These are phyloP conservation scores for Virgularia gustaviana DNA, from an alignment of 92 coral and sea anemone species.

Conservation along the genomic window DNA sequence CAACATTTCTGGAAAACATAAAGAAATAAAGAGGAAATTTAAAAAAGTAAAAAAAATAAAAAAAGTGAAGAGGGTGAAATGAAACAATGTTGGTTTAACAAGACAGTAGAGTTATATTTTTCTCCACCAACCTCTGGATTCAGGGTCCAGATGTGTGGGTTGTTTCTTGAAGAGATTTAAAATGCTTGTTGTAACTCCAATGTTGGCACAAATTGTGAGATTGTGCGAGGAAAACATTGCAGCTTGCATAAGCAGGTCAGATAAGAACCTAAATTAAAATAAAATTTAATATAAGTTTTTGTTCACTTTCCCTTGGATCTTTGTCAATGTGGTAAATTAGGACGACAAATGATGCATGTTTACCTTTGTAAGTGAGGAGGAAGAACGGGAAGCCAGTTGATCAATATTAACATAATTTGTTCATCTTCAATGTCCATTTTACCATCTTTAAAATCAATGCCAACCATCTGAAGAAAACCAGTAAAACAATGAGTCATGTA, in stretches of 20 bases:
- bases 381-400: conserved; percentile 71
- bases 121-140: conserved; percentile 4
- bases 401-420: conserved; percentile 64
- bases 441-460: conserved; percentile 43
- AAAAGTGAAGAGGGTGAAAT: background rate
- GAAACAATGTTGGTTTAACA: background rate
- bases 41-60: background rate
- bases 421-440: conserved; percentile 65
- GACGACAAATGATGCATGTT: no score
- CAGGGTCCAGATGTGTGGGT: background rate
- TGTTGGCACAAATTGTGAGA: conserved; percentile 17
- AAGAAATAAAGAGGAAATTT: background rate
- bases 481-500: background rate
- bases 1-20: conserved; percentile 57
- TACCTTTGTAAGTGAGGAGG: conserved; percentile 65
- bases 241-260: conserved; percentile 14
- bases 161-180: conserved; percentile 21
- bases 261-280: conserved; percentile 9
- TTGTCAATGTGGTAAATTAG: background rate
- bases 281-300: no score
- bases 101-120: no score
- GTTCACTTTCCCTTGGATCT: no score
- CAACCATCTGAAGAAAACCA: conserved; percentile 21
- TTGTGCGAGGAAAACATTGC: conserved; percentile 31
- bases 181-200: conserved; percentile 12